Base-by-base conservation (phyloP, 2,888 invertebrate species). In the Plagodis dolabraria region DNA sequence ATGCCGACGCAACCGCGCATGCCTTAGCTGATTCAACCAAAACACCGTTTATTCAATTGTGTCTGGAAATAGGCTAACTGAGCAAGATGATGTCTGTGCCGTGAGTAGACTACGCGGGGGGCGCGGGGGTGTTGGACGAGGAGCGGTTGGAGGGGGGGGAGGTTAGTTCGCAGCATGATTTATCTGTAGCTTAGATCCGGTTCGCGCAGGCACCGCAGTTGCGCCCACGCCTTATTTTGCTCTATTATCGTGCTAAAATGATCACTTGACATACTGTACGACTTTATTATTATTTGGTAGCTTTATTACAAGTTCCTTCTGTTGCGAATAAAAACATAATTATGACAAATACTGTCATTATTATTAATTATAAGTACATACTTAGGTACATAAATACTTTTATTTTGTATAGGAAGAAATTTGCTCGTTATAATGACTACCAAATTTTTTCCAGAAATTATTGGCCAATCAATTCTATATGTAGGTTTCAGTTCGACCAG, bases 141-240 rank as follows among this genome's bases (percentile, higher is more conserved):
- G 67, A 9, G 48, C 70, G 69, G 69, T 22, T 2, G 22, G 67
- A 60, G 70, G 75, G 66, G 68, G 69, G 42, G 67, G 77, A 75
- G 76, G 74, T 78, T 82, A 72, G 74, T 75, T 76, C 76, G 74
- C 65, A 74, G 76, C 81, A 83, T 87, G 83, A 89, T 89, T 89
- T 91, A 90, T 91, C 85, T 78, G 75, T 71, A 70, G 72, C 80
- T 78, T 81, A 89, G 90, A 92, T 92, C 91, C 91, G 91, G 91
- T 88, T 90, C 76, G 82, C 78, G 80, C 76, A 73, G 71, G 76
- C 80, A 74, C 72, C 72, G 68, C 62, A 63, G 74, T 75, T 74
- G 77, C 85, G 76, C 90, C 91, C 88, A 91, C 91, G 87, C 85
- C 83, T 82, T 78, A 82, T 77, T 85, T 79, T 82, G 81, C 83